A percentile compares a stretch with the other conserved stretches of the same genome.
Conservation (phyloP, 2,888 invertebrate genomes). For the Xylota segnis region DNA sequence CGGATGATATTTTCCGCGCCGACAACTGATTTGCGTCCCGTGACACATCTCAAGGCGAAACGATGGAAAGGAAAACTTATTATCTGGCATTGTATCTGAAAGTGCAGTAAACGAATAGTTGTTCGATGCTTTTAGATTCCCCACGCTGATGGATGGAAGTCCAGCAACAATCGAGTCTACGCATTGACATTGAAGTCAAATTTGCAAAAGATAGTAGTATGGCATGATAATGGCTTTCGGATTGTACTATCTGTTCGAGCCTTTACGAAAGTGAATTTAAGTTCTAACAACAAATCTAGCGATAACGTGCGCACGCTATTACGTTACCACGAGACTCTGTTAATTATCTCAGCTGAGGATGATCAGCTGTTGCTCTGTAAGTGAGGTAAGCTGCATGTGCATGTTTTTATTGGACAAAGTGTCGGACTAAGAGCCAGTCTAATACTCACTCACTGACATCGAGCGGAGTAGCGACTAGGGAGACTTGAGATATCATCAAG, state of each 20-base stretch:
- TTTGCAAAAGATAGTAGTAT: constrained; percentile 13
- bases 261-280: constrained; percentile 7
- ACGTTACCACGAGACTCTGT: constrained; percentile 3
- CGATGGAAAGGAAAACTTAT: neutral
- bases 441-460: neutral
- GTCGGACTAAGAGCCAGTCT: no score
- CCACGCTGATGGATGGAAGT: neutral
- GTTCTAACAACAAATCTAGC: neutral
- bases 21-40: constrained; percentile 3
- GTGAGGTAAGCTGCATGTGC: neutral
- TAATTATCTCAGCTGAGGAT: neutral
- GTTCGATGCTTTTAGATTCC: neutral
- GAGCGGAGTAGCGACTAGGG: neutral
- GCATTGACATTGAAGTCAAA: constrained; percentile 22
- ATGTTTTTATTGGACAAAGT: no score
- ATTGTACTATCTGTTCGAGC: constrained; percentile 10
- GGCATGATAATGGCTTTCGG: constrained; percentile 21
- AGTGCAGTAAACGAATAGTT: neutral
- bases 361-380: neutral
- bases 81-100: neutral
- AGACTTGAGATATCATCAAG: neutral
- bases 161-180: neutral
- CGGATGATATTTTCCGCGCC: constrained; percentile 21
- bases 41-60: constrained; percentile 19
- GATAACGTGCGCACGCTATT: constrained; percentile 20